phyloP scores from a whole-genome alignment of 2,113 vertebrate genomes.

The Odocoileus hemionus region DNA sequence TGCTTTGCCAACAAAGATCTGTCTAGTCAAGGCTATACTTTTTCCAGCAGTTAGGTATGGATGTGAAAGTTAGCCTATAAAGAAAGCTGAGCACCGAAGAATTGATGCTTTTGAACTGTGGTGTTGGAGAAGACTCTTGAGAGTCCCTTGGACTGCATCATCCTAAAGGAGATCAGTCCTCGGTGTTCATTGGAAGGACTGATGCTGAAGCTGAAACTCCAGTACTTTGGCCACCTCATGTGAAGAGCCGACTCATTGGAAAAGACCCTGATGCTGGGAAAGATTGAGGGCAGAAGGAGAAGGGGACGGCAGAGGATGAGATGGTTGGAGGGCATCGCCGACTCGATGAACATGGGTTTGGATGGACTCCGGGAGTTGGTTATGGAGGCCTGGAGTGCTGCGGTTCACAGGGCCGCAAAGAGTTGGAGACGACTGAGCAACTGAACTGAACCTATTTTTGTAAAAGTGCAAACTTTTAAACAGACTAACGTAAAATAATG shows the following conservation, averaged over 20 bases:
- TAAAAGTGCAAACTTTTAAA: not conserved
- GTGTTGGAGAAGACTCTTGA: too few relatives aligned
- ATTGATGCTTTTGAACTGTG: not conserved
- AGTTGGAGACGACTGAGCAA: fast-evolving
- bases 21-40: too few relatives aligned
- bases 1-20: too few relatives aligned
- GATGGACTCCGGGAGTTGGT: not conserved
- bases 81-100: not conserved
- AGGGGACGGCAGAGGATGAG: not conserved
- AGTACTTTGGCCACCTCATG: not conserved
- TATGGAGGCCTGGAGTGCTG: not conserved
- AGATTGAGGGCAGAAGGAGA: not conserved
- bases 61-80: not conserved
- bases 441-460: not conserved
- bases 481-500: not conserved
- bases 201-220: not conserved
- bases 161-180: not conserved
- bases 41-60: too few relatives aligned
- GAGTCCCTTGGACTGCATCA: too few relatives aligned
- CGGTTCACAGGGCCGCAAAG: not conserved
- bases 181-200: not conserved
- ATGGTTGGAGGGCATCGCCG: not conserved
- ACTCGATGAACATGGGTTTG: not conserved
- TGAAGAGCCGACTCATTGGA: not conserved
- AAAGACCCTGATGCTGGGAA: not conserved